Conservation (phyloP, 2,797 vertebrate genomes). For the Borostomias antarcticus region DNA sequence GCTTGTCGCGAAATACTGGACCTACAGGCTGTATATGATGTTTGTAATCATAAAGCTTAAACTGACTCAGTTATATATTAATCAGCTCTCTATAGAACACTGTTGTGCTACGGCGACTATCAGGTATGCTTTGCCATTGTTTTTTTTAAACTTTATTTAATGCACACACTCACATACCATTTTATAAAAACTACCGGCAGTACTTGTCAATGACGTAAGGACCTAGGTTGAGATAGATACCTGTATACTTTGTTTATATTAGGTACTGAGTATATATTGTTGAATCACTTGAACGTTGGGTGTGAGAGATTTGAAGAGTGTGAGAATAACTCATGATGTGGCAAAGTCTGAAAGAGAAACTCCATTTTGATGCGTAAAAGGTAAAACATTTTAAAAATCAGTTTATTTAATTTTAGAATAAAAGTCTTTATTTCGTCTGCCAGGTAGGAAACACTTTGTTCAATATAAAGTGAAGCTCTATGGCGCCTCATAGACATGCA, state of each 20-base stretch:
- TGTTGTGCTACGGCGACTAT: slow-evolving; percentile 84
- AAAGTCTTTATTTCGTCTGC: slow-evolving; percentile 62
- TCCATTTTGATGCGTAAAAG: slow-evolving; percentile 58
- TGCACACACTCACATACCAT: slow-evolving; percentile 62
- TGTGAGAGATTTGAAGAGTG: slow-evolving; percentile 52
- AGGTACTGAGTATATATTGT: slow-evolving; percentile 76
- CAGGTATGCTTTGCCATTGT: slow-evolving; percentile 84
- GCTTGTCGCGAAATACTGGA: slow-evolving; percentile 85
- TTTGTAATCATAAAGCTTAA: slow-evolving; percentile 82
- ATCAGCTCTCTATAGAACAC: slow-evolving; percentile 85
- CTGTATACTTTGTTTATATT: slow-evolving; percentile 73
- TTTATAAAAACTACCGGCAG: slow-evolving; percentile 74
- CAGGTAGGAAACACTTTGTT: slow-evolving; percentile 77
- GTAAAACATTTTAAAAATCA: slow-evolving; percentile 51
- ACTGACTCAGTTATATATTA: slow-evolving; percentile 84
- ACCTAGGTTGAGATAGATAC: slow-evolving; percentile 73
- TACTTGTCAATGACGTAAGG: slow-evolving; percentile 70
- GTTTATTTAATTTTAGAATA: slow-evolving; percentile 60
- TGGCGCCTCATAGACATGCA: slow-evolving; percentile 81
- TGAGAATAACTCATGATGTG: slow-evolving; percentile 52
- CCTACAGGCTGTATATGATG: slow-evolving; percentile 84
- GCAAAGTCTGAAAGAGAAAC: slow-evolving; percentile 63
- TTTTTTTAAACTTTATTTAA: slow-evolving; percentile 70
- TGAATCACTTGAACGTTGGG: slow-evolving; percentile 75
- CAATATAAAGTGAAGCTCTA: slow-evolving; percentile 76